Evolutionary conservation across 2,113 vertebrate genomes (phyloP), one percentile per base, ranked within the genome.

Genomic region (Chitala chitala): DNA sequence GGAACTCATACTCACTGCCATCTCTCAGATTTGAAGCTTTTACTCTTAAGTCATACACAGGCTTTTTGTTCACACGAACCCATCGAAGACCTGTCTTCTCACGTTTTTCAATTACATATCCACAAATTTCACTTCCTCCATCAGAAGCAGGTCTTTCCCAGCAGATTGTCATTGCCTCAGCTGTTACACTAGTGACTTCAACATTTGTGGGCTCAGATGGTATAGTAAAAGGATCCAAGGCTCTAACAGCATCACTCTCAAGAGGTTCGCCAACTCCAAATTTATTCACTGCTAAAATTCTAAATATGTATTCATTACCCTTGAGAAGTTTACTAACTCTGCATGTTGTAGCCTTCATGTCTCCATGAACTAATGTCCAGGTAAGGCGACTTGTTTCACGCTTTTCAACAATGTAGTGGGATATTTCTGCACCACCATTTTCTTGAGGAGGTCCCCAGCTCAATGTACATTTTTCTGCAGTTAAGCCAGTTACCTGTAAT

Each of bases 1-100:
- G 90, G 84, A 95, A 98, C 80, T 99, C 97, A 81, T 99, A 99
- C 84, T 98, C 96, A 84, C 90, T 91, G 70, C 97, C 94, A 72
- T 94, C 90, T 66, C 95, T 93, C 12, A 99, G 93, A 80, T 94
- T 90, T 22, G 93, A 89, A 63, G 97, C 94, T 85, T 99, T 99
- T 65, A 98, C 94, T 89, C 97, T 92, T 55, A 99, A 90, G 84
- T 99, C 97, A 85, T 96, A 99, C 80, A 99, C 96, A 74, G 94
- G 94, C 77, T 95, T 99, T 89, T 99, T 99, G 88, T 98, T 98
- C 33, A 99, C 95, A 75, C 97, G 95, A 61, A 95, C 90, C 97
- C 97, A 99, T 72, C 93, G 91, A 13, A 98, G 88, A 78, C 96
- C 95, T 58, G 92, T 91, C 85, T 98, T 99, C 88, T 99, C 97